These are phyloP conservation scores for Neuroterus valhalla DNA, from an alignment of 1,140 invertebrate genomes.

Conservation along the genomic window DNA sequence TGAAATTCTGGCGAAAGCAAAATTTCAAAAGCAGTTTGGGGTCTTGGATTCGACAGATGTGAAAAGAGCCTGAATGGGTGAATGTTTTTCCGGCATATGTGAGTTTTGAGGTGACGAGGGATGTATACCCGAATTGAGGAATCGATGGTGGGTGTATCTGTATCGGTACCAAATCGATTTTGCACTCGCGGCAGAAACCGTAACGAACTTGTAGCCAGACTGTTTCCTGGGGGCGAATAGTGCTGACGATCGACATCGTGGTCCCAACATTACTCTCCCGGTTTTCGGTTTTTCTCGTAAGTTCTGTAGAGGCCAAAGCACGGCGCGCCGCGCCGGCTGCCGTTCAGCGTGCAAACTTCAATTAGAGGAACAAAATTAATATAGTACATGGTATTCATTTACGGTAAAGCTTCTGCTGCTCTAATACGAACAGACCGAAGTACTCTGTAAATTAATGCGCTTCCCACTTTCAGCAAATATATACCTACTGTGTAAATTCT, in stretches of 20 bases:
- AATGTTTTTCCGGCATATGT: not conserved
- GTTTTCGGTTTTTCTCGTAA: slow-evolving; percentile 2
- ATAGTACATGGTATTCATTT: slow-evolving; percentile 47
- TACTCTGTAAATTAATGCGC: not conserved
- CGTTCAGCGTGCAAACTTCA: slow-evolving; percentile 42
- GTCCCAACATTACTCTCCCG: slow-evolving; percentile 19
- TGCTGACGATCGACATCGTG: slow-evolving; percentile 24
- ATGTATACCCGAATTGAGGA: not conserved
- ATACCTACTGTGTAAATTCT: no score
- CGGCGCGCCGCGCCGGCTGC: slow-evolving; percentile 1
- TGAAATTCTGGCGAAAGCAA: not conserved
- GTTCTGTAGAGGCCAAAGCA: not conserved
- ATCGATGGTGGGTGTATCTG: slow-evolving; percentile 6
- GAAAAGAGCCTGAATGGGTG: not conserved
- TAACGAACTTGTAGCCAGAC: slow-evolving; percentile 28
- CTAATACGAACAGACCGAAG: not conserved
- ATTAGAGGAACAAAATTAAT: slow-evolving; percentile 57
- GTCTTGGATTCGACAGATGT: slow-evolving; percentile 16
- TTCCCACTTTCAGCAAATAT: not conserved
- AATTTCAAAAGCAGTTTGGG: not conserved
- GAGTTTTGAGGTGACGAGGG: not conserved
- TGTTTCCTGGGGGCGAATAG: slow-evolving; percentile 11
- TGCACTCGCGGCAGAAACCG: slow-evolving; percentile 23
- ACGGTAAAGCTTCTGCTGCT: slow-evolving; percentile 21
- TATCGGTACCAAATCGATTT: slow-evolving; percentile 28